Evolutionary conservation across 2,888 invertebrate species (phyloP).

Genomic region (Hipparchia semele): DNA sequence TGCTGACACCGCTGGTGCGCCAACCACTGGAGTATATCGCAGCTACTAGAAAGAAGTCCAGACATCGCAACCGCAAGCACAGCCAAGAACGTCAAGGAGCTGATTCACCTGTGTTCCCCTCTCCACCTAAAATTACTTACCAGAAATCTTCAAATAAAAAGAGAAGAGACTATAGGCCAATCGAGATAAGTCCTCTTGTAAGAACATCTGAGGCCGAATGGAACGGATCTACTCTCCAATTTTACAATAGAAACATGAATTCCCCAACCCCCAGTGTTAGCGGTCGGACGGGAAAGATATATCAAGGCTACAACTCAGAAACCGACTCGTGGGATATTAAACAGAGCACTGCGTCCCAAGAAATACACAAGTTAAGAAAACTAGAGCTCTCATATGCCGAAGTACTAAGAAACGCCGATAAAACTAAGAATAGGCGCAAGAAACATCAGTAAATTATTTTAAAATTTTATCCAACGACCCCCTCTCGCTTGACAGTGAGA

Average conservation of each 20-base stretch:
- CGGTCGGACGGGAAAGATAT: constrained; percentile 74
- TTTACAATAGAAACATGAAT: constrained; percentile 85
- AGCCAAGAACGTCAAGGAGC: constrained; percentile 85
- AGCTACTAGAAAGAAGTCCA: constrained; percentile 87
- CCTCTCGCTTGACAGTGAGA: constrained; percentile 67
- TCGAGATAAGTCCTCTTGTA: constrained; percentile 79
- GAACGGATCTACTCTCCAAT: constrained; percentile 88
- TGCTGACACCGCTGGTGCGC: constrained; percentile 86
- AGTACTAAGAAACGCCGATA: constrained; percentile 88
- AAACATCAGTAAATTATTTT: constrained; percentile 70
- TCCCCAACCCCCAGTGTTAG: constrained; percentile 84
- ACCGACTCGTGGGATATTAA: constrained; percentile 78
- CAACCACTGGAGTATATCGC: constrained; percentile 90
- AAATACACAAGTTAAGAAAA: constrained; percentile 90
- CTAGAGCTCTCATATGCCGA: constrained; percentile 94
- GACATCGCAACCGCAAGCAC: constrained; percentile 86
- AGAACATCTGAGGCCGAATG: constrained; percentile 77
- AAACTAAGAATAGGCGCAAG: constrained; percentile 78
- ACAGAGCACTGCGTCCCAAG: constrained; percentile 90
- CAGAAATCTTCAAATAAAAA: constrained; percentile 82
- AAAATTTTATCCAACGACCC: constrained; percentile 66
- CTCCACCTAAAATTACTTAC: constrained; percentile 86
- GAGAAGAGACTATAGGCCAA: constrained; percentile 82
- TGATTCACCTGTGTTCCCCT: constrained; percentile 87
- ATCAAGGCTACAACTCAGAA: constrained; percentile 77